Percentiles rank a stretch among this genome's conserved stretches.
Evolutionary conservation across 2,797 vertebrate genomes (phyloP).

Genomic region (Acanthiza pusilla): DNA sequence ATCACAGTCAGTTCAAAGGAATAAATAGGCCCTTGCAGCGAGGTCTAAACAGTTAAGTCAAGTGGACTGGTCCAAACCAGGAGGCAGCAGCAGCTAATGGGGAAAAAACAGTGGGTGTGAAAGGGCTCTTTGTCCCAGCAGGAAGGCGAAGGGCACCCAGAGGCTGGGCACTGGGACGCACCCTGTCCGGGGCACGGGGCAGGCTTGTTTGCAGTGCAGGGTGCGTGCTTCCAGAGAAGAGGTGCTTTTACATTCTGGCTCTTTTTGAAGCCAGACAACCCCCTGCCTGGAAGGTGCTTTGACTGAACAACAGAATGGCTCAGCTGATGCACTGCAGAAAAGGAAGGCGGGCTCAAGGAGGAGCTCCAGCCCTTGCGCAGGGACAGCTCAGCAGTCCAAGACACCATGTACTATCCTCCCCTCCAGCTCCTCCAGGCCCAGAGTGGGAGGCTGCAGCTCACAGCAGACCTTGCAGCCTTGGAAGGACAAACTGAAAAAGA

Average conservation of each 20-base stretch:
- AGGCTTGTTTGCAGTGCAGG: background rate
- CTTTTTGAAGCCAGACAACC: background rate
- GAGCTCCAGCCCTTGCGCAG: background rate
- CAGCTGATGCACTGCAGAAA: background rate
- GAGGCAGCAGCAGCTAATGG: background rate
- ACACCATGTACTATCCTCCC: background rate
- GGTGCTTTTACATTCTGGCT: background rate
- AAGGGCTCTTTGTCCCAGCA: slow-evolving; percentile 33
- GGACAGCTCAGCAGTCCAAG: background rate
- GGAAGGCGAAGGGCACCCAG: background rate
- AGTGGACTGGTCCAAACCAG: background rate
- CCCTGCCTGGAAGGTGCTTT: background rate
- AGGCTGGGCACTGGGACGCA: background rate
- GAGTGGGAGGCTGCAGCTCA: background rate
- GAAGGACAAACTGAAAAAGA: background rate
- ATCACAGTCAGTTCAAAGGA: background rate
- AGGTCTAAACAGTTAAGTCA: background rate
- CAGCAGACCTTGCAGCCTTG: rapidly evolving
- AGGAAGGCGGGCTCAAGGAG: background rate
- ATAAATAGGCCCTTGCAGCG: rapidly evolving
- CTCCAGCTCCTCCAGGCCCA: background rate
- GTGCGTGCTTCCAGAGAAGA: background rate
- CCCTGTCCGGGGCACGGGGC: background rate
- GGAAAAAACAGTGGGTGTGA: background rate
- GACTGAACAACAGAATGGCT: background rate